Conservation (phyloP, 2,888 invertebrate species). For the Lymantria dispar region DNA sequence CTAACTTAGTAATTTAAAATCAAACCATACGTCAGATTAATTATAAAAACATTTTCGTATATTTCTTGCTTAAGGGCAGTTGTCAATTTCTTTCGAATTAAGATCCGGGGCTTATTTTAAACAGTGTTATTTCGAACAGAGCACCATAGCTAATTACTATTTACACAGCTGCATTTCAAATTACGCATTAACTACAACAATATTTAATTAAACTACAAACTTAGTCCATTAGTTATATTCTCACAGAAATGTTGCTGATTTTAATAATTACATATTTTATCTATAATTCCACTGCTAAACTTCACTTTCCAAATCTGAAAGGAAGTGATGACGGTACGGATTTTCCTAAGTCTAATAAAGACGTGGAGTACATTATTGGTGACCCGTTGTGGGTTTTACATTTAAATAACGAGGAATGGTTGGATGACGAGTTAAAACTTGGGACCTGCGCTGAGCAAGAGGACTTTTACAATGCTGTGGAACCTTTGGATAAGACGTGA, state of each 20-base stretch:
- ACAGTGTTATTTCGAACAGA: not conserved
- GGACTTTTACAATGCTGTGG: conserved; percentile 33
- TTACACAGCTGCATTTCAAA: conserved; percentile 17
- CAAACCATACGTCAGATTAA: too few relatives aligned
- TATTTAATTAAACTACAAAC: not conserved
- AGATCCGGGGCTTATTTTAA: not conserved
- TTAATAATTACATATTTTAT: conserved; percentile 8
- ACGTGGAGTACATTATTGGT: conserved; percentile 9
- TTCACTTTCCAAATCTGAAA: not conserved
- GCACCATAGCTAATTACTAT: conserved; percentile 5
- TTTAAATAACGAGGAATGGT: conserved; percentile 36
- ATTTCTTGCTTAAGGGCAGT: too few relatives aligned
- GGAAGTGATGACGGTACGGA: not conserved
- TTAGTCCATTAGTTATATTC: conserved; percentile 10
- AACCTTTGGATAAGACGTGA: not conserved
- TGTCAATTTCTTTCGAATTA: not conserved
- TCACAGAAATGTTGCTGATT: conserved; percentile 11
- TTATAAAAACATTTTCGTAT: too few relatives aligned
- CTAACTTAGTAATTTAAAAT: too few relatives aligned
- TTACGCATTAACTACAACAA: conserved; percentile 8
- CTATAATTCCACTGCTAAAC: conserved; percentile 11
- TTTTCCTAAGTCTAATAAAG: not conserved
- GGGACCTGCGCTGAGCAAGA: conserved; percentile 32
- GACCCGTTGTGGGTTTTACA: conserved; percentile 46
- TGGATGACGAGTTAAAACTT: conserved; percentile 30